phyloP scores from a whole-genome alignment of 2,888 invertebrate species.

The Drosophila nr. fundita region DNA sequence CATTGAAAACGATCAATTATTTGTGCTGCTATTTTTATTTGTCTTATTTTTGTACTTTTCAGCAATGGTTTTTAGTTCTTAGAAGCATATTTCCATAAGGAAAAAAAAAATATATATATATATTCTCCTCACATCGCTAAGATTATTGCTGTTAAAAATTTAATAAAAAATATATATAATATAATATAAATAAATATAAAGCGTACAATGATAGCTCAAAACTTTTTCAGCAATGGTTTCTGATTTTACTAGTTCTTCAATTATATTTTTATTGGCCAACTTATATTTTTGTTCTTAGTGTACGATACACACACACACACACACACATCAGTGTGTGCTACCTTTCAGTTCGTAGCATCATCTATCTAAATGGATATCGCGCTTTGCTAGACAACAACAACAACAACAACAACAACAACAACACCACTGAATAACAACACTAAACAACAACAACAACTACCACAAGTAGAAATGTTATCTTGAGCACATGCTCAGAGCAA shows the following conservation, averaged over 20 bases:
- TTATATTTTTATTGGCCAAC: not conserved
- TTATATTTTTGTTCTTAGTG: not conserved
- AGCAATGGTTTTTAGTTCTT: not conserved
- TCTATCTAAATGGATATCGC: slow-evolving; percentile 76
- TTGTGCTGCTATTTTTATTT: not conserved
- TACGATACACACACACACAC: too few relatives aligned
- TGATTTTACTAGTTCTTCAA: not conserved
- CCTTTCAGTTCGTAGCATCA: slow-evolving; percentile 59
- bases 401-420: slow-evolving; percentile 30
- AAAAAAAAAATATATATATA: not conserved
- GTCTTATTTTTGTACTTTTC: not conserved
- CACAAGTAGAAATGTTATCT: slow-evolving; percentile 40
- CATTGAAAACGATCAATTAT: fast-evolving
- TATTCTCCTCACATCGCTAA: too few relatives aligned
- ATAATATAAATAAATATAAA: not conserved
- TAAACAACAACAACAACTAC: slow-evolving; percentile 11
- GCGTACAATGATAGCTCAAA: not conserved
- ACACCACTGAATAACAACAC: slow-evolving; percentile 22
- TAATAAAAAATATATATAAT: not conserved
- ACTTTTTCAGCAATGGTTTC: not conserved
- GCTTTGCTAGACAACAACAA: slow-evolving; percentile 46
- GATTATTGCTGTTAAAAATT: too few relatives aligned
- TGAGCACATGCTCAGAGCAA: slow-evolving; percentile 55
- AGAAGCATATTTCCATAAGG: too few relatives aligned
- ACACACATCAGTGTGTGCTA: slow-evolving; percentile 21